Percentiles rank a stretch among this genome's conserved stretches.
Conservation (phyloP, 2,888 invertebrate genomes). For the Himalopsyche kuldschensis region DNA sequence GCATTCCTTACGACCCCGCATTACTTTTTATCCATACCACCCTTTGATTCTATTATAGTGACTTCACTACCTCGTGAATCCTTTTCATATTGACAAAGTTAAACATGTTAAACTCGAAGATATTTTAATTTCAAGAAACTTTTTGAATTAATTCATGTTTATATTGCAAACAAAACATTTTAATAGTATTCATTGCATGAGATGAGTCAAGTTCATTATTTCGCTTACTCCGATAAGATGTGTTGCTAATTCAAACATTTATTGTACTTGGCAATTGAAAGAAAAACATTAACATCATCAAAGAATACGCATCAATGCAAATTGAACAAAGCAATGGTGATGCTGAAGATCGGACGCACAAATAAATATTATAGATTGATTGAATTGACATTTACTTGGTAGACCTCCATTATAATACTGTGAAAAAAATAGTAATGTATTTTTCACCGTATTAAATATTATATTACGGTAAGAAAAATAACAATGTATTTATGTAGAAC, state of each 20-base stretch:
- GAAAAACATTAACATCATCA: no score
- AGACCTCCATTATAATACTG: no score
- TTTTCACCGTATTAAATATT: no score
- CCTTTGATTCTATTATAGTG: background rate
- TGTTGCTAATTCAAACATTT: background rate
- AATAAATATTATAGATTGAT: no score
- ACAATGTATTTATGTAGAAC: no score
- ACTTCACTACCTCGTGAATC: background rate
- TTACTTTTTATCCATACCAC: background rate
- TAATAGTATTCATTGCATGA: background rate
- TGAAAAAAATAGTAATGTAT: no score
- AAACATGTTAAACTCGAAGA: background rate
- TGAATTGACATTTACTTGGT: no score
- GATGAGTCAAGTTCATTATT: background rate
- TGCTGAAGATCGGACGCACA: no score
- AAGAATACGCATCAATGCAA: no score
- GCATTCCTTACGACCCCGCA: background rate
- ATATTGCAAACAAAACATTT: background rate
- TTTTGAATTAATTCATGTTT: background rate
- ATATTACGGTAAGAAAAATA: no score
- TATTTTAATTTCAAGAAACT: background rate
- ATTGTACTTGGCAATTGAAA: no score
- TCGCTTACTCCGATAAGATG: background rate
- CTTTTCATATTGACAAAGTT: background rate
- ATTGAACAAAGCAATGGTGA: no score